These are phyloP conservation scores for Bungarus multicinctus DNA, from an alignment of 2,113 vertebrate genomes.

Conservation along the genomic window DNA sequence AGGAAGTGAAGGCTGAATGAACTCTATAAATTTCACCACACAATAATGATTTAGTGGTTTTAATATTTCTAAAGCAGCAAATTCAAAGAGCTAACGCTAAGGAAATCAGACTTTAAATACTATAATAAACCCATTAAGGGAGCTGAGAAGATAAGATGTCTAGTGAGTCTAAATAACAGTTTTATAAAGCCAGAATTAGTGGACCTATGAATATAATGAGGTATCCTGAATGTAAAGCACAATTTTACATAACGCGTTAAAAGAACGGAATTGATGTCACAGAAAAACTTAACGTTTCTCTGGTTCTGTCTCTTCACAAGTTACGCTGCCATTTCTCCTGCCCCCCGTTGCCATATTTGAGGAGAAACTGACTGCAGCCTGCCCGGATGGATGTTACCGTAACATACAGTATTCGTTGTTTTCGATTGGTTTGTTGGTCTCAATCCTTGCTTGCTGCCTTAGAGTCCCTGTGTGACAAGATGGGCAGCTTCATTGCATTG, in stretches of 20 bases:
- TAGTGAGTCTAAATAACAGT: not conserved
- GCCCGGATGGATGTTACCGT: not conserved
- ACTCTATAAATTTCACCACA: conserved; percentile 5
- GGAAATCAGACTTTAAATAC: conserved; percentile 10
- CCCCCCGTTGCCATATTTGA: not conserved
- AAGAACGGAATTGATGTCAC: not conserved
- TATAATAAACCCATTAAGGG: conserved; percentile 1
- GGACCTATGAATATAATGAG: not conserved
- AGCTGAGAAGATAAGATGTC: too few relatives aligned
- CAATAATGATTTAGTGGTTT: not conserved
- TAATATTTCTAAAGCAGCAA: conserved; percentile 12
- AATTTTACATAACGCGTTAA: not conserved
- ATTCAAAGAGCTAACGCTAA: conserved; percentile 9
- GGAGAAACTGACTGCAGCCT: not conserved
- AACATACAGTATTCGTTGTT: not conserved
- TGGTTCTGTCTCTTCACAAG: not conserved
- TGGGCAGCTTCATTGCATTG: not conserved
- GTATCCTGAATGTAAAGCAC: not conserved
- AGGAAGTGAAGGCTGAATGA: not conserved
- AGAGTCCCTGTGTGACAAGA: too few relatives aligned
- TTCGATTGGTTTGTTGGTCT: not conserved
- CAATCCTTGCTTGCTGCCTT: not conserved
- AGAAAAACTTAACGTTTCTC: too few relatives aligned
- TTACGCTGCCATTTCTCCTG: not conserved
- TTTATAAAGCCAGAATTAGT: not conserved